Evolutionary conservation across 53 echinoderm and acorn worm genomes (phyloP).

Genomic region (Mesocentrotus franciscanus): DNA sequence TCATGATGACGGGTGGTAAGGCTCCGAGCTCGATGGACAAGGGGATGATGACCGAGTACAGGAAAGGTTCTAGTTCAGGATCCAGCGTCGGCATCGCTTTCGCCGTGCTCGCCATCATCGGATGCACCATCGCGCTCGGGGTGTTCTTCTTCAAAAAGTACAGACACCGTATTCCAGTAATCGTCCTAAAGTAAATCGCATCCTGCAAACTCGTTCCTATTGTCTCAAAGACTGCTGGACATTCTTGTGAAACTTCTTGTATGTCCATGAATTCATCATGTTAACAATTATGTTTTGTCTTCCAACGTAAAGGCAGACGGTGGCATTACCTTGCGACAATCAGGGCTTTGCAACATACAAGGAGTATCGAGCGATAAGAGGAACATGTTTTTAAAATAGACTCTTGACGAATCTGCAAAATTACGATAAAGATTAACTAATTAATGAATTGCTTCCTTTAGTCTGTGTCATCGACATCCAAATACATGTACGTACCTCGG

Average conservation of each 20-base stretch:
- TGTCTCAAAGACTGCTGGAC: conserved; percentile 14
- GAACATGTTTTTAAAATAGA: background rate
- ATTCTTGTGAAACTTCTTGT: background rate
- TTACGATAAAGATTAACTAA: background rate
- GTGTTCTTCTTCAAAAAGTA: conserved; percentile 57
- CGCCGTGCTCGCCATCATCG: conserved; percentile 58
- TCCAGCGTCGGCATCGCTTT: conserved; percentile 62
- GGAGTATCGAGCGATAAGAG: background rate
- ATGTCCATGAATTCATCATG: background rate
- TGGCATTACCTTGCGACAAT: background rate
- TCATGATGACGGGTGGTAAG: conserved; percentile 47
- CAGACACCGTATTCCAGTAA: conserved; percentile 55
- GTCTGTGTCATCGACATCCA: background rate
- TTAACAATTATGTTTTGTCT: background rate
- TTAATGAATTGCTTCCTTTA: background rate
- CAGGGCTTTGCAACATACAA: background rate
- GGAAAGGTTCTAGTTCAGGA: conserved; percentile 45
- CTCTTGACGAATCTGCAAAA: background rate
- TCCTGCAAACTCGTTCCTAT: background rate
- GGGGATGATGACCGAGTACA: background rate
- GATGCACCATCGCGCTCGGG: background rate
- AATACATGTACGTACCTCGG: background rate
- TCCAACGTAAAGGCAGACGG: background rate
- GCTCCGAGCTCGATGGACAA: conserved; percentile 35
- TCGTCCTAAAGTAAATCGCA: conserved; percentile 13